Percentiles rank a stretch among this genome's conserved stretches.
Conservation (phyloP, 2,113 vertebrate species). For the Turdus rufiventris region DNA sequence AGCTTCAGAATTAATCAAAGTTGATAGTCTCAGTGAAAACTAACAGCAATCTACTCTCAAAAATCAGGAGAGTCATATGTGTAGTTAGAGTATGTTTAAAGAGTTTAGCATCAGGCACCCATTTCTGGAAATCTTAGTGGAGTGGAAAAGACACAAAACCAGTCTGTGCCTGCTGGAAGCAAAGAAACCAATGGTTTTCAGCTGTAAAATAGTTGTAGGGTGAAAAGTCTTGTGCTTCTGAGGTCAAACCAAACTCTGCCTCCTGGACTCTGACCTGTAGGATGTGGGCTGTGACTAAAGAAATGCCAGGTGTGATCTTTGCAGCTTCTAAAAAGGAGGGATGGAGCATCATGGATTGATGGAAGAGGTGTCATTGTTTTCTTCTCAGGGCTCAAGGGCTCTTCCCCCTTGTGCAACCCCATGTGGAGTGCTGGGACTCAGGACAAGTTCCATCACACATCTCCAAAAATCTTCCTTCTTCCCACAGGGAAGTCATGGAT, state of each 20-base stretch:
- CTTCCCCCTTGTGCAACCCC: neutral
- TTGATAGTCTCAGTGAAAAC: neutral
- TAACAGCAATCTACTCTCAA: neutral
- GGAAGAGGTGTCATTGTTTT: neutral
- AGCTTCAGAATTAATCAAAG: neutral
- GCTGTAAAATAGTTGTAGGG: neutral
- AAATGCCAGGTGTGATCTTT: neutral
- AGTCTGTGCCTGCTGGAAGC: neutral
- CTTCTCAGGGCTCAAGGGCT: neutral
- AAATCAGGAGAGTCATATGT: neutral
- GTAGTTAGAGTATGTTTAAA: neutral
- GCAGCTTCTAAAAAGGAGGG: neutral
- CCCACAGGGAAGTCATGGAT: neutral
- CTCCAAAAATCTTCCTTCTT: neutral
- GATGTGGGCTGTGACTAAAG: neutral
- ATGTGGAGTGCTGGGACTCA: accelerated
- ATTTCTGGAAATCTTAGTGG: neutral
- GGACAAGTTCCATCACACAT: neutral
- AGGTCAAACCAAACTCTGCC: accelerated
- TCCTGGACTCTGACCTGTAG: neutral
- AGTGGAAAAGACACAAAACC: neutral
- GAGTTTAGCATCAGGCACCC: neutral
- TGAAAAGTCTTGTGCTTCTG: neutral
- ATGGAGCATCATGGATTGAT: neutral
- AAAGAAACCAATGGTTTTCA: neutral